Conservation (phyloP, 1,140 invertebrate species). For the Scaptomyza hsui region DNA sequence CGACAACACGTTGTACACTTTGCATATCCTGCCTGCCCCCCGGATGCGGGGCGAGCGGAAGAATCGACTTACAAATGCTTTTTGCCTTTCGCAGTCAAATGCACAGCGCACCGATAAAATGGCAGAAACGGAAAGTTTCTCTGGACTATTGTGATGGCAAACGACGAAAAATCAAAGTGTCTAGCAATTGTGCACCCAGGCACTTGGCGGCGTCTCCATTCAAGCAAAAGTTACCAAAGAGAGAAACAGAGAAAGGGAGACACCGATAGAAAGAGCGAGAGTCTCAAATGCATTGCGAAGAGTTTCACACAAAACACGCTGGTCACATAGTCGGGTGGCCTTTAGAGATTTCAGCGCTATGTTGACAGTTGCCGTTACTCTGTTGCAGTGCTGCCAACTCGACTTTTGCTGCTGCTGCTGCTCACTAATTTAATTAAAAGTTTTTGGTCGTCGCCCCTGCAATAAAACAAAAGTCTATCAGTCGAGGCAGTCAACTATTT, state of each 20-base stretch:
- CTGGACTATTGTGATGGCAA: slow-evolving; percentile 59
- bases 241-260: slow-evolving; percentile 6
- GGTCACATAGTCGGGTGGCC: slow-evolving; percentile 41
- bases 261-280: slow-evolving; percentile 7
- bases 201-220: slow-evolving; percentile 66
- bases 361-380: slow-evolving; percentile 64
- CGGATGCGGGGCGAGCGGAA: background rate
- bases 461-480: slow-evolving; percentile 57
- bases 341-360: slow-evolving; percentile 53
- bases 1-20: slow-evolving; percentile 65
- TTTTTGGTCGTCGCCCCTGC: slow-evolving; percentile 28
- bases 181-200: slow-evolving; percentile 58
- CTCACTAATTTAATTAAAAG: slow-evolving; percentile 72
- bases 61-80: slow-evolving; percentile 67
- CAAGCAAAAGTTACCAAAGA: slow-evolving; percentile 39
- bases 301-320: slow-evolving; percentile 20
- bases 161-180: slow-evolving; percentile 72
- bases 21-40: slow-evolving; percentile 71
- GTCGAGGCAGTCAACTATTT: slow-evolving; percentile 9
- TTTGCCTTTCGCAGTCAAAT: slow-evolving; percentile 60
- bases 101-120: slow-evolving; percentile 40
- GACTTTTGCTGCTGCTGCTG: slow-evolving; percentile 1
- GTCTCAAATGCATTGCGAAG: slow-evolving; percentile 28
- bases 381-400: slow-evolving; percentile 43
- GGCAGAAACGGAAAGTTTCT: slow-evolving; percentile 47